Evolutionary conservation across 2,797 vertebrate genomes (phyloP).

Genomic region (Cyprinodon diabolis): DNA sequence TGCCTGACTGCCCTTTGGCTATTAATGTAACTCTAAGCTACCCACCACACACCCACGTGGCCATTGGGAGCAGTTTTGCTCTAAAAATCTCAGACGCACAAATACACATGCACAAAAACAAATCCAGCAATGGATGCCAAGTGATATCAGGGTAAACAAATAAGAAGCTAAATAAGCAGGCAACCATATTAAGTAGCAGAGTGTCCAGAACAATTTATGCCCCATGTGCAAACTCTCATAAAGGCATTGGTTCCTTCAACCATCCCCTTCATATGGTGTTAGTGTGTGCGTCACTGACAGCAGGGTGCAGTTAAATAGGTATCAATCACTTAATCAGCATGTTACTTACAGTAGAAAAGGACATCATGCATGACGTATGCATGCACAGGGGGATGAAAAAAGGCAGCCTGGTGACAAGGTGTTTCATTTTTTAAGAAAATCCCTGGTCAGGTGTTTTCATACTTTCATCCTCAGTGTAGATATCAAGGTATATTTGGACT

Average conservation of each 20-base stretch:
- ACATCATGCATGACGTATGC: constrained; percentile 33
- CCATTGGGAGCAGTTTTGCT: constrained; percentile 64
- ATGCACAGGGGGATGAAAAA: constrained; percentile 45
- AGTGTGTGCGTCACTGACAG: constrained; percentile 38
- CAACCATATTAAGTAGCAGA: constrained; percentile 44
- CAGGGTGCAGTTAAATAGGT: constrained; percentile 51
- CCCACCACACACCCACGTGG: constrained; percentile 82
- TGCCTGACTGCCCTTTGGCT: constrained; percentile 78
- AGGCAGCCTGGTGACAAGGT: constrained; percentile 39
- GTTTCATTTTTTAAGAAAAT: constrained; percentile 26
- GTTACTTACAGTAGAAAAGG: constrained; percentile 29
- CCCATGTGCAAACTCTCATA: constrained; percentile 21
- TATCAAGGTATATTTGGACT: background rate
- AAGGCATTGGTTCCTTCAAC: constrained; percentile 23
- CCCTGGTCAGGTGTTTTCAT: background rate
- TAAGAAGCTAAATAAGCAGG: constrained; percentile 52
- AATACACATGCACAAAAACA: constrained; percentile 36
- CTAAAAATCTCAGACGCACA: constrained; percentile 46
- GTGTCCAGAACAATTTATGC: constrained; percentile 35
- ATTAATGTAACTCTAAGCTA: constrained; percentile 80
- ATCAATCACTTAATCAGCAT: constrained; percentile 52
- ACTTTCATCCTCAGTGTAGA: background rate
- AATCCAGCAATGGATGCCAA: constrained; percentile 40
- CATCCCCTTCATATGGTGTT: constrained; percentile 34
- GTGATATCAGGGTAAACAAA: constrained; percentile 57